phyloP scores from a whole-genome alignment of 2,888 invertebrate genomes.

The Drosophila rubida region DNA sequence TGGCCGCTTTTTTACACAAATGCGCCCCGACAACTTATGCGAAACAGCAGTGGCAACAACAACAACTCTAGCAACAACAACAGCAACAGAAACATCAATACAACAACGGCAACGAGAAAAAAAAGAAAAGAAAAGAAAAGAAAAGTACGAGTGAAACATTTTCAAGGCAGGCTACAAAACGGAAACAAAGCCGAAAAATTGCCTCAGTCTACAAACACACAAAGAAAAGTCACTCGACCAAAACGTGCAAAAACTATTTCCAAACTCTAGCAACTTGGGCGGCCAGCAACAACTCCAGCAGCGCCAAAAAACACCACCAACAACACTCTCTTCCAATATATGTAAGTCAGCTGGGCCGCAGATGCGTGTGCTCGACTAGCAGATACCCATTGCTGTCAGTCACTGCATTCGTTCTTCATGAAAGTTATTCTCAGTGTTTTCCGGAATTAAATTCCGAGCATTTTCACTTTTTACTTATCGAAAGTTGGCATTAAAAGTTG shows the following conservation, averaged over 20 bases:
- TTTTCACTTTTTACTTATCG: too few relatives aligned
- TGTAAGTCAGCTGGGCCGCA: neutral
- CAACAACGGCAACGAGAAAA: constrained; percentile 5
- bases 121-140: constrained; percentile 21
- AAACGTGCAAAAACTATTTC: constrained; percentile 77
- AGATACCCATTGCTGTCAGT: too few relatives aligned
- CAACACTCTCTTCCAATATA: constrained; percentile 3
- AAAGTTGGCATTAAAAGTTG: too few relatives aligned
- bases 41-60: constrained; percentile 15
- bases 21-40: constrained; percentile 51
- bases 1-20: constrained; percentile 47
- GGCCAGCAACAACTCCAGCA: constrained; percentile 33
- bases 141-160: constrained; percentile 62
- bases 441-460: too few relatives aligned
- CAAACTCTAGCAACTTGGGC: constrained; percentile 65
- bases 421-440: too few relatives aligned
- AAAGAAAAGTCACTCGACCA: constrained; percentile 72
- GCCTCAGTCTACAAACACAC: constrained; percentile 58
- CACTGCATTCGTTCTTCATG: too few relatives aligned
- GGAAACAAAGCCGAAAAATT: constrained; percentile 74
- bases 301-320: constrained; percentile 23
- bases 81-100: constrained; percentile 14
- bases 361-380: neutral
- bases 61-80: constrained; percentile 6
- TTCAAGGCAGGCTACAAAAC: constrained; percentile 59